Conservation (phyloP, 2,797 vertebrate genomes). For the Amazona ochrocephala region DNA sequence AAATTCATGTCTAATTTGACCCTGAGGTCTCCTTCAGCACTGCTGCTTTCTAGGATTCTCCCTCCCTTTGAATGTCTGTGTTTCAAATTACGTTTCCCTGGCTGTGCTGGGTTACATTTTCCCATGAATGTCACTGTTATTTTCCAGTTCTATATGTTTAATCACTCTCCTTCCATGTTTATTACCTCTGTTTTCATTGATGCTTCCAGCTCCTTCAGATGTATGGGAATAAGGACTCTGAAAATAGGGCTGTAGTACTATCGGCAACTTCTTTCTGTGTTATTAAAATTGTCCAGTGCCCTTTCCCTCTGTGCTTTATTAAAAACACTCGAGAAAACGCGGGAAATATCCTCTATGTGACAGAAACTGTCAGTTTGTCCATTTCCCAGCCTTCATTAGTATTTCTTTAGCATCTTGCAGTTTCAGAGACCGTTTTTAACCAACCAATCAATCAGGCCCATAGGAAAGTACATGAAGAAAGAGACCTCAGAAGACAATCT, state of each 20-base stretch:
- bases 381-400: not conserved
- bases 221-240: not conserved
- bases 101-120: conserved; percentile 64
- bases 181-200: conserved; percentile 1
- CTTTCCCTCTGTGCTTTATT: not conserved
- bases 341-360: not conserved
- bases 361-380: not conserved
- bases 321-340: not conserved
- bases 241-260: not conserved
- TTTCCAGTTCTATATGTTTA: conserved; percentile 47
- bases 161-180: not conserved
- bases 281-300: not conserved
- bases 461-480: not conserved
- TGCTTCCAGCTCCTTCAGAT: not conserved
- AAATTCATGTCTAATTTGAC: conserved; percentile 69
- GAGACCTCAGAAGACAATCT: not conserved
- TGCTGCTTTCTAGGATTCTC: conserved; percentile 69
- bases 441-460: not conserved
- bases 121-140: conserved; percentile 57
- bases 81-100: conserved; percentile 62
- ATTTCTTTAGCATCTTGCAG: not conserved
- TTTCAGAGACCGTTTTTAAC: not conserved
- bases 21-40: conserved; percentile 49
- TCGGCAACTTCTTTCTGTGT: not conserved
- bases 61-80: conserved; percentile 53